Base-by-base conservation (phyloP, 30 jellyfish, hydroid and myxozoan genomes). In the Aurelia sp. region DNA sequence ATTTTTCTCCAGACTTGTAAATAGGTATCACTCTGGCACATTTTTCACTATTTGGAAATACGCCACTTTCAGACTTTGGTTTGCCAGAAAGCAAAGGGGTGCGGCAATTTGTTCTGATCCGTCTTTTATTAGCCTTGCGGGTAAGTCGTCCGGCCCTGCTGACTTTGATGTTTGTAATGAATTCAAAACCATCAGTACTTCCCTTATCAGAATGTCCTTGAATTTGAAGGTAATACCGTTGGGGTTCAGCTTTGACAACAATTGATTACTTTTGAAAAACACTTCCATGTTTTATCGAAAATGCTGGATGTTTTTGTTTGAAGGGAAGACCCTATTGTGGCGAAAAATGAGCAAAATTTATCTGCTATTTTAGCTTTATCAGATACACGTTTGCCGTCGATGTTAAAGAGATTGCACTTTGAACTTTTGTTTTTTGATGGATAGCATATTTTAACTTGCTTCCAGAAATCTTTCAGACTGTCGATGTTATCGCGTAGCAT, bases 51-150 rank as follows among this genome's bases (percentile, higher is more conserved):
- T 64, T 78, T 78, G 89, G 89, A 78, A 78, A 78, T 78, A 78
- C 6, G 84, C 89, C 83, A 60, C 40, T 60, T 78, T 78, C 22
- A 78, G 89, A 62, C 89, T 78, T 62, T 2, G 37, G 44, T 62
- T 78, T 59, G 68, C 81, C 58, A 60, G 89, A 47, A 78, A 78
- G 89, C 89, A 62, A 40, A 64, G 81, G 67, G 81, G 84, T n/a
- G 84, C 81, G 69, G 81, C 89, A 60, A 62, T 63, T 78, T 78
- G 89, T 7, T 60, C 84, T 76, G 87, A 76, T 76, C 87, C 79
- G 78, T 62, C 89, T 62, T 78, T 78, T 78, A 78, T 78, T 59
- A 62, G 81, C 79, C 89, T 78, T 30, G 67, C 81, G 81, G 81
- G 81, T 64, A 78, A n/a, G 53, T 78, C 44, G 84, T 64, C 84